Evolutionary conservation across 2,113 vertebrate genomes (phyloP), one percentile per base, ranked within the genome.

Genomic region (Equus quagga): DNA sequence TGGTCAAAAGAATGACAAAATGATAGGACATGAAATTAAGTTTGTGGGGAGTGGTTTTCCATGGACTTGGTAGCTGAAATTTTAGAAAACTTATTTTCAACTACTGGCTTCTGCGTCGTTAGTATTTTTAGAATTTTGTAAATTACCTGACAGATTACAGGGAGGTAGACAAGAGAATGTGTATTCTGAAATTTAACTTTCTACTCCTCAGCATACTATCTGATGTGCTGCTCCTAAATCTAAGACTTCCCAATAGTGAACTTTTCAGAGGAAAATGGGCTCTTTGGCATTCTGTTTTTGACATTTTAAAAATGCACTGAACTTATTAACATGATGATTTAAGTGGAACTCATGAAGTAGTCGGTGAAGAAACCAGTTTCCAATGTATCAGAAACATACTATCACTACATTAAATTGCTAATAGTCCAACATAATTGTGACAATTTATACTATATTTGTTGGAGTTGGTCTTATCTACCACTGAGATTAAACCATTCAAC

Each of bases 1-100:
- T 88, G 62, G n/a, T 73, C 41, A 64, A 72, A 78, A 94, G 51
- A 88, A 97, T 83, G 36, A 96, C 56, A 96, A 81, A 97, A 97
- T 88, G 62, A 78, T 88, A 46, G 19, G 51, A 51, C 21, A 93
- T 90, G 72, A 95, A 93, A 93, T 93, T 91, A 88, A 70, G 46
- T 65, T 51, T 85, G 44, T 83, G 54, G 21, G 31, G 1, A 88
- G 31, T 64, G 28, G 10, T 89, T 92, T 97, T 88, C 64, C 73
- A 79, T 26, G 49, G 72, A 89, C 17, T 94, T 79, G 70, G 41
- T 58, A 94, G 11, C 3, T 69, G 78, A 94, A 73, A 94, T 89
- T 89, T 94, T 67, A 88, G 28, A 94, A 23, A 92, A 89, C 60
- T 78, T 89, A 92, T 84, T 84, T 83, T 93, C 49, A 73, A 90